A percentile compares a stretch with the other conserved stretches of the same genome.
Conservation (phyloP, 2,113 vertebrate genomes). For the Urocynchramus pylzowi region DNA sequence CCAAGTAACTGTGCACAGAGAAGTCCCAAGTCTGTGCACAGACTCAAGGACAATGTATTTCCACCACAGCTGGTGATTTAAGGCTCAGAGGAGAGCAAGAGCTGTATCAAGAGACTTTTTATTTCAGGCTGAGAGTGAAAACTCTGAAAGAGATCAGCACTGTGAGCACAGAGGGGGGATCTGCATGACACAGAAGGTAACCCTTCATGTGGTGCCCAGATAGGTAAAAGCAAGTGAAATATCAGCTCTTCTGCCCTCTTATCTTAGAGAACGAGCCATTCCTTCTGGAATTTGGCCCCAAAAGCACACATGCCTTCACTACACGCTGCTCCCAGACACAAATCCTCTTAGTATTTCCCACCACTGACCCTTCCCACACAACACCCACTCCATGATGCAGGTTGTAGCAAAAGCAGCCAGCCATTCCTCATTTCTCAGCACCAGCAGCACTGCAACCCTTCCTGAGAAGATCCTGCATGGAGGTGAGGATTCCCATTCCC, state of each 20-base stretch:
- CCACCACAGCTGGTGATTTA: neutral
- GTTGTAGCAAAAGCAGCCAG: neutral
- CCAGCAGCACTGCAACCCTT: neutral
- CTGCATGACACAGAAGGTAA: neutral
- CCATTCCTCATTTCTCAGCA: neutral
- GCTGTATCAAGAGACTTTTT: neutral
- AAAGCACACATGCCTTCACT: neutral
- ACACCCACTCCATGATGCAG: neutral
- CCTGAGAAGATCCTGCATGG: accelerated
- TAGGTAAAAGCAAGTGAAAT: neutral
- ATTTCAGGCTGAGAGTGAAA: neutral
- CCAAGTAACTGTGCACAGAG: neutral
- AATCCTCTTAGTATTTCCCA: neutral
- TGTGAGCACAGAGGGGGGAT: neutral
- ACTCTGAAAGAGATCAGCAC: neutral
- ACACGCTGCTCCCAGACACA: neutral
- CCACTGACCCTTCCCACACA: neutral
- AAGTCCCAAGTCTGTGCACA: neutral
- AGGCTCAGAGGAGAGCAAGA: neutral
- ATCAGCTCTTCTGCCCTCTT: neutral
- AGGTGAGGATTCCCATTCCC: neutral
- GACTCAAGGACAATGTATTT: neutral
- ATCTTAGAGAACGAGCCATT: neutral
- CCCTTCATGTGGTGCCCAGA: neutral
- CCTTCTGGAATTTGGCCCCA: neutral